Percentiles rank a stretch among this genome's conserved stretches.
Conservation (phyloP, 2,888 invertebrate species). For the Zygogramma bicolorata region DNA sequence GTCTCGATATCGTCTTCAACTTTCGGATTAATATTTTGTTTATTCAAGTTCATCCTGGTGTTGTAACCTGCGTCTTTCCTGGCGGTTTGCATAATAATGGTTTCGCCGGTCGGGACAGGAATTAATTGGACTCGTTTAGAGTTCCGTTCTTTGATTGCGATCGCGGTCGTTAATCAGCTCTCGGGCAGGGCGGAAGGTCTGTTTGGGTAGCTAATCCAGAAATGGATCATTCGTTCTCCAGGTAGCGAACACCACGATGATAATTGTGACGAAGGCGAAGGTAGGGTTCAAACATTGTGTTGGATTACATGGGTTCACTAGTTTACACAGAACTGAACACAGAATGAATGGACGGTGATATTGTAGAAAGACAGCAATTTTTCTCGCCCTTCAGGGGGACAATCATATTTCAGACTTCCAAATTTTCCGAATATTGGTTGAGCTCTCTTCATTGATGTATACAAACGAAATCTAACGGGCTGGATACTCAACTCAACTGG, state of each 20-base stretch:
- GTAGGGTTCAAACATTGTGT: background rate
- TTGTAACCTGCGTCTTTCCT: constrained; percentile 23
- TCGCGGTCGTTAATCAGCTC: background rate
- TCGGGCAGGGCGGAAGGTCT: background rate
- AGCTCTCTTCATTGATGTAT: too few relatives aligned
- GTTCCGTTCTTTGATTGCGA: constrained; percentile 2
- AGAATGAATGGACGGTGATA: too few relatives aligned
- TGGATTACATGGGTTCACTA: background rate
- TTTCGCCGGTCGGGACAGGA: constrained; percentile 1
- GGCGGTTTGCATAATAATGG: constrained; percentile 19
- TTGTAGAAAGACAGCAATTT: too few relatives aligned
- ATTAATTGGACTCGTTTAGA: constrained; percentile 9
- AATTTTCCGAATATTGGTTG: too few relatives aligned
- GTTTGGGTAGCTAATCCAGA: background rate
- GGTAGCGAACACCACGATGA: background rate
- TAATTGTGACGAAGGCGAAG: background rate
- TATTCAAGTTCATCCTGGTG: constrained; percentile 29
- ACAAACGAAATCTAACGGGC: too few relatives aligned
- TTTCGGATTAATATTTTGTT: constrained; percentile 36
- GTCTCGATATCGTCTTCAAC: constrained; percentile 24
- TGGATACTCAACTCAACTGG: too few relatives aligned
- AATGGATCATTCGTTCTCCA: background rate
- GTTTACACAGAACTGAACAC: too few relatives aligned
- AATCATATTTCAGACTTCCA: too few relatives aligned
- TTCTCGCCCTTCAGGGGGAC: too few relatives aligned